phyloP scores from a whole-genome alignment of 1,140 invertebrate genomes.

The Eufriesea mexicana region DNA sequence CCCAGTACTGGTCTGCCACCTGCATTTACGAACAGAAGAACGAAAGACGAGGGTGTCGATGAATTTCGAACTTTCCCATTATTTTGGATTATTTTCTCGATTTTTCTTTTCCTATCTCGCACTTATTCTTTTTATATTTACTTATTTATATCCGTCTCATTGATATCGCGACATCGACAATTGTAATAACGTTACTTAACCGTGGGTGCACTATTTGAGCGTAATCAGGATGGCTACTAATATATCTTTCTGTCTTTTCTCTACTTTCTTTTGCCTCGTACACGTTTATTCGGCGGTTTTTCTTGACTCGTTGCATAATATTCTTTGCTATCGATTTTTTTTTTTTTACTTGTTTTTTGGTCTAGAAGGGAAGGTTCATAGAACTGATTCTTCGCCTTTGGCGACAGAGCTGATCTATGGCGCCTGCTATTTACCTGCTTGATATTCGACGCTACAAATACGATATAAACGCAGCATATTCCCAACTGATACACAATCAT shows the following conservation, averaged over 20 bases:
- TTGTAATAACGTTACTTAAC: too few relatives aligned
- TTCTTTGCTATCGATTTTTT: constrained; percentile 3
- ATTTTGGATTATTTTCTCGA: neutral
- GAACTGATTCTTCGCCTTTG: neutral
- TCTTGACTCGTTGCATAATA: neutral
- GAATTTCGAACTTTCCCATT: neutral
- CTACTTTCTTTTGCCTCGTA: neutral
- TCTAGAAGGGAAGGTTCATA: neutral
- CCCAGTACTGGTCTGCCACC: constrained; percentile 80
- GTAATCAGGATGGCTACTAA: too few relatives aligned
- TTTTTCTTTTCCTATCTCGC: neutral
- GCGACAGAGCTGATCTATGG: neutral
- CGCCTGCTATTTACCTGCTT: constrained; percentile 83
- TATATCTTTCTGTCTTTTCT: too few relatives aligned
- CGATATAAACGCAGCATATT: constrained; percentile 94
- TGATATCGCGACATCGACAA: too few relatives aligned
- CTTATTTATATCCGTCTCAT: too few relatives aligned
- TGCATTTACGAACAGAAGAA: constrained; percentile 62
- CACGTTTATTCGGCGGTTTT: neutral
- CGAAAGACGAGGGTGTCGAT: neutral
- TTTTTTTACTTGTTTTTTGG: neutral
- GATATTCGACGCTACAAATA: constrained; percentile 91
- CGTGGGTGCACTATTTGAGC: too few relatives aligned
- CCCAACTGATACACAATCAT: constrained; percentile 93
- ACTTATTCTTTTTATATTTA: neutral